Percentiles rank a stretch among this genome's conserved stretches.
Conservation (phyloP, 2,888 invertebrate species). For the Diplolepis rosae region DNA sequence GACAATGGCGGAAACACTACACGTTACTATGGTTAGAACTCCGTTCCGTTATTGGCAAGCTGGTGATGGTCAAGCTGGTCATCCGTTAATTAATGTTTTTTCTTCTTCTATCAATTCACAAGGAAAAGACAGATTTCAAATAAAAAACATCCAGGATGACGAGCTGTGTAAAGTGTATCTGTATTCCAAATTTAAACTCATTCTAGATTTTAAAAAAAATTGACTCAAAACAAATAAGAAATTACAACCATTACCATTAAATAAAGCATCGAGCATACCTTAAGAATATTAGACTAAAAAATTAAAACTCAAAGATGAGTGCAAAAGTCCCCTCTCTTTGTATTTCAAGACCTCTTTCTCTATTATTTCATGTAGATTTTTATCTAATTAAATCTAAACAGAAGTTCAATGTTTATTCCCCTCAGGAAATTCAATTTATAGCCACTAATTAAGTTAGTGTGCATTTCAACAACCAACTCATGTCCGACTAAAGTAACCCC, state of each 20-base stretch:
- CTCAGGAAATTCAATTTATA: not conserved
- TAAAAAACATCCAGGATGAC: conserved; percentile 29
- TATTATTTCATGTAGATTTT: not conserved
- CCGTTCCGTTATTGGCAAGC: conserved; percentile 74
- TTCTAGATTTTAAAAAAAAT: no score
- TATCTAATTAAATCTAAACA: not conserved
- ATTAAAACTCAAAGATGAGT: not conserved
- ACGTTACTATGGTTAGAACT: conserved; percentile 77
- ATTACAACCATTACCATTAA: no score
- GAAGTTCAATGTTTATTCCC: not conserved
- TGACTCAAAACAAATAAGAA: no score
- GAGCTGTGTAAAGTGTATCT: conserved; percentile 38
- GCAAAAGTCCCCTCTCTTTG: not conserved
- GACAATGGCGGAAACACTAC: conserved; percentile 91
- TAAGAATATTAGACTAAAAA: not conserved
- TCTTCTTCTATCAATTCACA: not conserved
- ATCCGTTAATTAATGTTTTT: conserved; percentile 35
- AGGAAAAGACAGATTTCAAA: conserved; percentile 2
- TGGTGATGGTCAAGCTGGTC: conserved; percentile 64
- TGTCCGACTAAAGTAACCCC: not conserved
- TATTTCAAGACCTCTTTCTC: not conserved
- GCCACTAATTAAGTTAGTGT: no score
- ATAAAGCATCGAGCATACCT: conserved; percentile 8
- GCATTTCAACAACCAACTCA: not conserved
- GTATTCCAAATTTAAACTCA: no score